These are phyloP conservation scores for Meta bourneti DNA, from an alignment of 2,888 invertebrate genomes.

Conservation along the genomic window DNA sequence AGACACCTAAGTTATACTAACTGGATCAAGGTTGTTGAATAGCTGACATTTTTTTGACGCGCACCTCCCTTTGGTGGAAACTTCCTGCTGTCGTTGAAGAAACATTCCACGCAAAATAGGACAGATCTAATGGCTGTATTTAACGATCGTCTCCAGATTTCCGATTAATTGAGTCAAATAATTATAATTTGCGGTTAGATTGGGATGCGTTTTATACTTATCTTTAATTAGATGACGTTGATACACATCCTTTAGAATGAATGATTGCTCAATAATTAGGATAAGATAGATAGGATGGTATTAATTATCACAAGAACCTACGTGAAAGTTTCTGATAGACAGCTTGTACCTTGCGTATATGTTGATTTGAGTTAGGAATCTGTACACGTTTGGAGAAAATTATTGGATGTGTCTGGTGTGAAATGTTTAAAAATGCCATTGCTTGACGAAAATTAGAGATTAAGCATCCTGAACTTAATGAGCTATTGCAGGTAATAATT, in stretches of 20 bases:
- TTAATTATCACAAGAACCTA: background rate
- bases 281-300: background rate
- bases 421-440: no score
- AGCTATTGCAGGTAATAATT: no score
- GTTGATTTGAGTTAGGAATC: no score
- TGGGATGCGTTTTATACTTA: background rate
- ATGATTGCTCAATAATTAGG: background rate
- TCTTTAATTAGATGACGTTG: background rate
- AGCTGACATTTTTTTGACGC: background rate
- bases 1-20: background rate
- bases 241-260: background rate
- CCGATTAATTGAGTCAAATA: background rate
- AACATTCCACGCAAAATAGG: background rate
- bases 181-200: background rate
- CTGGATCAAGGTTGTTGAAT: slow-evolving; percentile 11
- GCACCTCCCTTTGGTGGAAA: background rate
- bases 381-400: no score
- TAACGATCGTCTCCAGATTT: background rate
- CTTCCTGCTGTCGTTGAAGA: background rate
- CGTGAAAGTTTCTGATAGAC: no score
- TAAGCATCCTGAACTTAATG: no score
- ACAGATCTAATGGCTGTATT: background rate
- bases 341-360: no score
- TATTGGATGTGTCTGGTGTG: no score
- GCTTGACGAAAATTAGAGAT: no score